Percentiles rank a stretch among this genome's conserved stretches.
phyloP scores from a whole-genome alignment of 2,888 invertebrate genomes.

The Oegoconia quadripuncta region DNA sequence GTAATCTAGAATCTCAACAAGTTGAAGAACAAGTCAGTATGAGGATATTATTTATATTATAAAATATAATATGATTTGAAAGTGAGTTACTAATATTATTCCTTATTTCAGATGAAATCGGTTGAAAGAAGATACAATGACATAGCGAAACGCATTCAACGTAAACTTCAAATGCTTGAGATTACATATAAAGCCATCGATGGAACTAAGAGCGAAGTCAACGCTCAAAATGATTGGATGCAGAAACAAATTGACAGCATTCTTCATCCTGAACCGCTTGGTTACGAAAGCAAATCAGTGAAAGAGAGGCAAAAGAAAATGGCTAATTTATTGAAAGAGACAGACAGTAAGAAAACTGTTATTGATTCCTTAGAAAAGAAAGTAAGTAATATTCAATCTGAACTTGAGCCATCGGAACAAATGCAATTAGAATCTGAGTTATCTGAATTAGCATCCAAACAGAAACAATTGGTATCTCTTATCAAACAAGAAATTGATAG shows the following conservation, averaged over 20 bases:
- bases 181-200: conserved; percentile 91
- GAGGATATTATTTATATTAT: background rate
- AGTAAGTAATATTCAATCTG: conserved; percentile 89
- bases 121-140: conserved; percentile 91
- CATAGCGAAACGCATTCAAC: conserved; percentile 89
- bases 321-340: conserved; percentile 88
- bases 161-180: conserved; percentile 90
- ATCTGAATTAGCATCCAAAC: conserved; percentile 85
- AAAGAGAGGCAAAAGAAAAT: conserved; percentile 86
- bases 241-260: conserved; percentile 84
- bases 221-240: conserved; percentile 88
- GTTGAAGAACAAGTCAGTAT: conserved; percentile 88
- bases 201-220: conserved; percentile 88
- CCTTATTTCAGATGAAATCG: conserved; percentile 82
- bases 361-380: conserved; percentile 91
- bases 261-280: conserved; percentile 83
- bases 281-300: conserved; percentile 87
- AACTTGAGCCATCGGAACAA: conserved; percentile 91
- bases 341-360: conserved; percentile 89
- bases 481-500: conserved; percentile 87
- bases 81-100: background rate
- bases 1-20: conserved; percentile 93
- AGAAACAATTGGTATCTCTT: conserved; percentile 84
- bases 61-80: background rate
- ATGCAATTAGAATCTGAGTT: conserved; percentile 87